Evolutionary conservation across 2,888 invertebrate genomes (phyloP).

Genomic region (Phasia obesa): DNA sequence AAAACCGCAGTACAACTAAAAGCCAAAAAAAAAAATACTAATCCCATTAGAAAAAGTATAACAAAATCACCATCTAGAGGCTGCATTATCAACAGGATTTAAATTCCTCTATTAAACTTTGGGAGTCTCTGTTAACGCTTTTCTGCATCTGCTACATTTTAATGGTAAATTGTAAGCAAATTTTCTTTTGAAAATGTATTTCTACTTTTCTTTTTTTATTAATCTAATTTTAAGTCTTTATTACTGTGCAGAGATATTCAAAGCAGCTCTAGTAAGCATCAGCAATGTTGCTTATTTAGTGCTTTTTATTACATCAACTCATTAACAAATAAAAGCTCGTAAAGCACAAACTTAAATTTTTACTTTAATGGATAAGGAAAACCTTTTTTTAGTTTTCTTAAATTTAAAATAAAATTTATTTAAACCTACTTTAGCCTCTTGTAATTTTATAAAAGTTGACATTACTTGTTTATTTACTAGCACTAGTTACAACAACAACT

Average conservation of each 20-base stretch:
- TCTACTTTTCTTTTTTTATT: neutral
- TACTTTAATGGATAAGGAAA: too few species aligned
- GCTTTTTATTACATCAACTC: neutral
- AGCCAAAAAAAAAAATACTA: constrained; percentile 8
- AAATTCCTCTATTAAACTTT: constrained; percentile 9
- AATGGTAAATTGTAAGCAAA: constrained; percentile 71
- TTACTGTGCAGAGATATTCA: constrained; percentile 37
- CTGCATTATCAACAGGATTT: constrained; percentile 43
- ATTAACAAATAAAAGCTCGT: neutral
- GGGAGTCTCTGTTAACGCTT: constrained; percentile 23
- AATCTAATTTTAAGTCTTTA: constrained; percentile 56
- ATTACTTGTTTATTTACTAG: constrained; percentile 33
- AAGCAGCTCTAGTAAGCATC: neutral
- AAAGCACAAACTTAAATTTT: neutral
- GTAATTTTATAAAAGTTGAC: constrained; percentile 20
- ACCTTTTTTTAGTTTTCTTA: neutral
- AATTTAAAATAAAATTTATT: neutral
- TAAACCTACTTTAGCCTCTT: neutral
- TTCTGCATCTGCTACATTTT: constrained; percentile 47
- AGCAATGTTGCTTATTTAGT: constrained; percentile 14
- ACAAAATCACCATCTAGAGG: constrained; percentile 4
- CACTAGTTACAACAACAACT: constrained; percentile 67
- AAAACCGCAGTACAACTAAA: neutral
- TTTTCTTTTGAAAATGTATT: constrained; percentile 44
- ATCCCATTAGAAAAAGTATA: constrained; percentile 7